Evolutionary conservation across 2,797 vertebrate genomes (phyloP).

Genomic region (Rhincodon typus): DNA sequence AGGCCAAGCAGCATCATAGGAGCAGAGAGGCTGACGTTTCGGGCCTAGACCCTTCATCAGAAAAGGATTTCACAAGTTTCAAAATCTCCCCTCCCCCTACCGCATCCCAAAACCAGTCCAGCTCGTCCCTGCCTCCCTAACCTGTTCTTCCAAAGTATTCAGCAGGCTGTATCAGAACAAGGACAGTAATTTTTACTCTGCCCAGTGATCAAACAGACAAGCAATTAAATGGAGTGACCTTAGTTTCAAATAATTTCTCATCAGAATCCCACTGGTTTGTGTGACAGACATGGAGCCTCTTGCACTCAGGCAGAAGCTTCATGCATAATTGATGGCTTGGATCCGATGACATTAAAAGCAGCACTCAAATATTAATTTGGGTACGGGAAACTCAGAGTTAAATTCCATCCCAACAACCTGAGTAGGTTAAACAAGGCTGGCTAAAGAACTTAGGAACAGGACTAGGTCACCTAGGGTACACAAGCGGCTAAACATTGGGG

Average conservation of each 20-base stretch:
- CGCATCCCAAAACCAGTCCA: too few species aligned
- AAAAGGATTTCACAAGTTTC: too few species aligned
- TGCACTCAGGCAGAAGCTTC: not conserved
- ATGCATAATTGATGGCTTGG: not conserved
- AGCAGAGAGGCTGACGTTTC: too few species aligned
- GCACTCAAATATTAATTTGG: not conserved
- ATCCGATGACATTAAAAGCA: not conserved
- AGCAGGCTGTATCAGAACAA: too few species aligned
- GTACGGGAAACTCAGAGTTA: not conserved
- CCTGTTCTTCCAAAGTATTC: too few species aligned
- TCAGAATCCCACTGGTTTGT: not conserved
- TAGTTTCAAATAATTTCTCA: not conserved
- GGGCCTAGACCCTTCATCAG: too few species aligned
- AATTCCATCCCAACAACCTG: not conserved
- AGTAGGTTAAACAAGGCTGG: not conserved
- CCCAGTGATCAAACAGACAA: not conserved
- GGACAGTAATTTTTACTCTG: not conserved
- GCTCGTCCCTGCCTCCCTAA: too few species aligned
- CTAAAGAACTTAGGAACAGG: too few species aligned
- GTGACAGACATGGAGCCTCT: not conserved
- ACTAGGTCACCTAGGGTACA: too few species aligned
- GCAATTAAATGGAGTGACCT: not conserved
- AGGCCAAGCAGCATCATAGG: too few species aligned
- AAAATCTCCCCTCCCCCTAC: too few species aligned
- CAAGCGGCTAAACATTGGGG: too few species aligned